A percentile compares a stretch with the other conserved stretches of the same genome.
Conservation (phyloP, 2,888 invertebrate species). For the Mesorhabditis belari region DNA sequence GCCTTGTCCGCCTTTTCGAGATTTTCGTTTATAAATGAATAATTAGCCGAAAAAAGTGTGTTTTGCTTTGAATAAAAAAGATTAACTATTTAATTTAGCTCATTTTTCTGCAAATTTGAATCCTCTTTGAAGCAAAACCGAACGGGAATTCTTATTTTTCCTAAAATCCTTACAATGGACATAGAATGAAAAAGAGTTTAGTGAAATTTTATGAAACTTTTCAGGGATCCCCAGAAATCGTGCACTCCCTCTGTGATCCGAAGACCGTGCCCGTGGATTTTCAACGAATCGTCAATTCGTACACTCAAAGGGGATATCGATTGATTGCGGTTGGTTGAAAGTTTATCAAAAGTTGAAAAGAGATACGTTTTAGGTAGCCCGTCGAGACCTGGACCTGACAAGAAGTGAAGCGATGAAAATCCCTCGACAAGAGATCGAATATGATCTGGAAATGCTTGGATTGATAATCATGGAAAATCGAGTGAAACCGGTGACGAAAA, state of each 20-base stretch:
- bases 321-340: constrained; percentile 57
- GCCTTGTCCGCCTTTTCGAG: too few species aligned
- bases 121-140: too few species aligned
- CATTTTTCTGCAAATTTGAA: too few species aligned
- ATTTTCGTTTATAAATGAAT: too few species aligned
- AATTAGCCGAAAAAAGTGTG: too few species aligned
- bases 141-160: too few species aligned
- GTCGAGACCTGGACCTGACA: constrained; percentile 54
- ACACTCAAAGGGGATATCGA: constrained; percentile 56
- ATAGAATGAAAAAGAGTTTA: too few species aligned
- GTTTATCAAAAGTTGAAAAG: too few species aligned
- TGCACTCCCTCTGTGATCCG: constrained; percentile 56
- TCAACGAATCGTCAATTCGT: constrained; percentile 53
- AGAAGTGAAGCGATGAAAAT: constrained; percentile 49
- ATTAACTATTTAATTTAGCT: too few species aligned
- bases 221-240: constrained; percentile 54
- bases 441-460: constrained; percentile 69
- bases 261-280: constrained; percentile 60
- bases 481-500: constrained; percentile 60
- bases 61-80: too few species aligned
- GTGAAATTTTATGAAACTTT: too few species aligned
- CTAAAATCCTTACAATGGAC: too few species aligned
- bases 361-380: constrained; percentile 51
- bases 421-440: constrained; percentile 29
- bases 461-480: constrained; percentile 90